Percentiles rank a stretch among this genome's conserved stretches.
phyloP scores from a whole-genome alignment of 2,113 vertebrate species.

The Anhinga rufa region DNA sequence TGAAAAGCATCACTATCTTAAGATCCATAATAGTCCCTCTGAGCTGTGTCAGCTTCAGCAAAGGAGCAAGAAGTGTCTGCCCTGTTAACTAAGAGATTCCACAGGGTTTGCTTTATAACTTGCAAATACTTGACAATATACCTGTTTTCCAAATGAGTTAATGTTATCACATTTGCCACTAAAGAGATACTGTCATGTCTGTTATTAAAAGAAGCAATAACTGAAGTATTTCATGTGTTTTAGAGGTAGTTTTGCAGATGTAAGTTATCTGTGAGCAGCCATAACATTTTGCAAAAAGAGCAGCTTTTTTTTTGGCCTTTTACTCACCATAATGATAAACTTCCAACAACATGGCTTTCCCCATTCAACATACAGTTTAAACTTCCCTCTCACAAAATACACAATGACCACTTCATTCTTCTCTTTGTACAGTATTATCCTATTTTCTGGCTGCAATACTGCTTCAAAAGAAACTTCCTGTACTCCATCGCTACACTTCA shows the following conservation, averaged over 20 bases:
- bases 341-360: neutral
- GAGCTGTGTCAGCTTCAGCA: neutral
- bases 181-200: neutral
- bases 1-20: neutral
- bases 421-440: neutral
- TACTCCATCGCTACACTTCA: neutral
- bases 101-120: neutral
- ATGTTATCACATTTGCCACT: neutral
- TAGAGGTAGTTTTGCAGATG: neutral
- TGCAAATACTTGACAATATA: neutral
- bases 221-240: neutral
- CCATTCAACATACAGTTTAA: neutral
- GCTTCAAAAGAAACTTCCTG: neutral
- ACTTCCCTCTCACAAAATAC: neutral
- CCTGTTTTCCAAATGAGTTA: neutral
- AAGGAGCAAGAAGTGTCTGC: neutral
- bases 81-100: neutral
- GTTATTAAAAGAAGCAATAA: neutral
- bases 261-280: neutral
- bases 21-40: neutral
- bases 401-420: neutral
- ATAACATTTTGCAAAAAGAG: neutral
- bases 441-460: neutral
- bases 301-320: neutral
- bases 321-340: neutral